Percentiles rank a stretch among this genome's conserved stretches.
These are phyloP conservation scores for Hylaeus anthracinus DNA, from an alignment of 1,140 invertebrate genomes.

Conservation along the genomic window DNA sequence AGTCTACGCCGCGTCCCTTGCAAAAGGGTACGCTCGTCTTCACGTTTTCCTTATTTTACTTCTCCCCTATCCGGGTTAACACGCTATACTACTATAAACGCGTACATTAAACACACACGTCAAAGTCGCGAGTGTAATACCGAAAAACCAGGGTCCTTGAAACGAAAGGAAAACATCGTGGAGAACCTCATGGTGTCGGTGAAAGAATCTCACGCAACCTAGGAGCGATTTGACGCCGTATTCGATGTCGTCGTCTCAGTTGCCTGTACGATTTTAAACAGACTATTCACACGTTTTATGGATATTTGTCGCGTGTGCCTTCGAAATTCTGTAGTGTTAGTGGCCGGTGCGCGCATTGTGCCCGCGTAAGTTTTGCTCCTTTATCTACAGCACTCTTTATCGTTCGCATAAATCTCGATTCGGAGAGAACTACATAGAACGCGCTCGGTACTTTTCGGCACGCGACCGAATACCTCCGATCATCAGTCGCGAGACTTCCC, in stretches of 20 bases:
- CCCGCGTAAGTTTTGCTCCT: not conserved
- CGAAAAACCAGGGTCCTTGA: not conserved
- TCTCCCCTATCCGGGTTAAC: conserved; percentile 24
- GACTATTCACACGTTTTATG: not conserved
- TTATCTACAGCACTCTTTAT: conserved; percentile 30
- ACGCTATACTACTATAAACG: conserved; percentile 12
- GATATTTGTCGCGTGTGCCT: not conserved
- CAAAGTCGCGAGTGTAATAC: not conserved
- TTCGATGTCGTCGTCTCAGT: conserved; percentile 1
- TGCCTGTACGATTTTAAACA: not conserved
- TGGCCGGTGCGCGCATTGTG: conserved; percentile 8
- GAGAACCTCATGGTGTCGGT: conserved; percentile 19
- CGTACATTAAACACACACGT: not conserved
- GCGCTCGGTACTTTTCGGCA: conserved; percentile 60
- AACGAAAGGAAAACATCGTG: not conserved
- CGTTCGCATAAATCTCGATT: conserved; percentile 30
- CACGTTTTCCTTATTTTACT: conserved; percentile 29
- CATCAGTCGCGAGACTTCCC: conserved; percentile 38
- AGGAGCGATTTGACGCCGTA: conserved; percentile 40
- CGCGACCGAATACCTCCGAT: conserved; percentile 53
- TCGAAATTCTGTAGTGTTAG: not conserved
- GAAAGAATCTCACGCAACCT: conserved; percentile 28
- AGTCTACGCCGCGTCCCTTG: conserved; percentile 68
- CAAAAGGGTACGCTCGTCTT: conserved; percentile 61
- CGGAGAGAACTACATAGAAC: conserved; percentile 34